Percentiles rank a stretch among this genome's conserved stretches.
Evolutionary conservation across 2,113 vertebrate species (phyloP).

Genomic region (Gnathonemus echidnorhynchus): DNA sequence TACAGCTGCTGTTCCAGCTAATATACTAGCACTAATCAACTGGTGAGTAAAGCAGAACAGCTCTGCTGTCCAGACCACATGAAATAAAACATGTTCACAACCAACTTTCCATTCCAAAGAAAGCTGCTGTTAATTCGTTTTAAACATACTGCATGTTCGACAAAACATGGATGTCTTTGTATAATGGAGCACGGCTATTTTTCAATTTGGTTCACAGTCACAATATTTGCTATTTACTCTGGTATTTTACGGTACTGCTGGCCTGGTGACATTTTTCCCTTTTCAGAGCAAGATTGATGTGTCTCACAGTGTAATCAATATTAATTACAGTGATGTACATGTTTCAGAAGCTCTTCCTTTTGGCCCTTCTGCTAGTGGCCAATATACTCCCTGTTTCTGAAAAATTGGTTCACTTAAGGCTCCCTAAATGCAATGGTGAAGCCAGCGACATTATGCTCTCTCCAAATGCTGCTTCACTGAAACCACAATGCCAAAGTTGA

Average conservation of each 20-base stretch:
- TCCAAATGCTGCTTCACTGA: not conserved
- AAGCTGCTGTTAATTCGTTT: not conserved
- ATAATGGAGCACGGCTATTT: not conserved
- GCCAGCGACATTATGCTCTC: not conserved
- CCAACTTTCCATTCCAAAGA: not conserved
- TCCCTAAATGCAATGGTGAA: not conserved
- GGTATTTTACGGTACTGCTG: not conserved
- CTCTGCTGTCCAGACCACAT: not conserved
- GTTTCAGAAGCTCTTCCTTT: constrained; percentile 32
- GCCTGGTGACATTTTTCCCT: not conserved
- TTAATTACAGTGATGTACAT: constrained; percentile 39
- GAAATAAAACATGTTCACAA: not conserved
- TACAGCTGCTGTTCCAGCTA: not conserved
- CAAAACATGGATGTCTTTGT: not conserved
- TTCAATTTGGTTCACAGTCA: not conserved
- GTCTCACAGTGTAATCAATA: constrained; percentile 43
- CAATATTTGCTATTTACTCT: not conserved
- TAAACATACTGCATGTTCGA: not conserved
- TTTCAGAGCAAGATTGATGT: constrained; percentile 33
- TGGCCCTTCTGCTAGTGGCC: constrained; percentile 15
- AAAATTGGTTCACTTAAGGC: not conserved
- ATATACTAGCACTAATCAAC: not conserved
- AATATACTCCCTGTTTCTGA: constrained; percentile 14
- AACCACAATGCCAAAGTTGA: not conserved
- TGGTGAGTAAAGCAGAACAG: not conserved